Percentiles rank a stretch among this genome's conserved stretches.
These are phyloP conservation scores for Drosophila monieri DNA, from an alignment of 2,888 invertebrate genomes.

Conservation along the genomic window DNA sequence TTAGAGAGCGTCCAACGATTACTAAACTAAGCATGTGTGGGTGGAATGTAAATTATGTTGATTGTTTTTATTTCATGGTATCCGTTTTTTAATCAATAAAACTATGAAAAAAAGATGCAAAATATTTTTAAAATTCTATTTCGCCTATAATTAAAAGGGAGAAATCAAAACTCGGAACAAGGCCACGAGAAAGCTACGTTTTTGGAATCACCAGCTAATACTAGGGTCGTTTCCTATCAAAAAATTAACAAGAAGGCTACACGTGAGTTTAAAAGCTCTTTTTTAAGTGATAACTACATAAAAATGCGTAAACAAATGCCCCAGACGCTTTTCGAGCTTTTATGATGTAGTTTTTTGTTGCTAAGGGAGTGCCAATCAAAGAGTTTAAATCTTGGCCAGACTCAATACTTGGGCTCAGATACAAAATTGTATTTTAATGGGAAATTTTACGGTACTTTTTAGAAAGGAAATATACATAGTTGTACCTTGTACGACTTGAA, in stretches of 20 bases:
- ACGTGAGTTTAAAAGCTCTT: background rate
- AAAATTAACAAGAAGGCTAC: background rate
- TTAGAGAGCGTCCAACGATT: slow-evolving; percentile 28
- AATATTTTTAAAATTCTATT: too few relatives aligned
- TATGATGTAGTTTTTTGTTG: background rate
- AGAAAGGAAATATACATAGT: too few relatives aligned
- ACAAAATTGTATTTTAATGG: background rate
- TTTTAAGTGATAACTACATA: background rate
- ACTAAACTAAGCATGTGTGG: slow-evolving; percentile 21
- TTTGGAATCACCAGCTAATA: background rate
- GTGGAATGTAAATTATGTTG: slow-evolving; percentile 37
- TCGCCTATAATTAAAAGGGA: background rate
- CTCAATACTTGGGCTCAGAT: background rate
- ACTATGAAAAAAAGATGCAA: background rate
- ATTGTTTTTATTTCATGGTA: slow-evolving; percentile 21
- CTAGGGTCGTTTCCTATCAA: background rate
- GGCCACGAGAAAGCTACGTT: background rate
- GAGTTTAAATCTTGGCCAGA: background rate
- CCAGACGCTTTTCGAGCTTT: background rate
- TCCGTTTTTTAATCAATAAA: slow-evolving; percentile 5
- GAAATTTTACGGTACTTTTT: background rate
- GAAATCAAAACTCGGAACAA: background rate
- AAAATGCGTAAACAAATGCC: background rate
- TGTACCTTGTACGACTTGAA: too few relatives aligned
- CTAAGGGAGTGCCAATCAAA: background rate